Base-by-base conservation (phyloP, 2,113 vertebrate species). In the Cairina moschata region DNA sequence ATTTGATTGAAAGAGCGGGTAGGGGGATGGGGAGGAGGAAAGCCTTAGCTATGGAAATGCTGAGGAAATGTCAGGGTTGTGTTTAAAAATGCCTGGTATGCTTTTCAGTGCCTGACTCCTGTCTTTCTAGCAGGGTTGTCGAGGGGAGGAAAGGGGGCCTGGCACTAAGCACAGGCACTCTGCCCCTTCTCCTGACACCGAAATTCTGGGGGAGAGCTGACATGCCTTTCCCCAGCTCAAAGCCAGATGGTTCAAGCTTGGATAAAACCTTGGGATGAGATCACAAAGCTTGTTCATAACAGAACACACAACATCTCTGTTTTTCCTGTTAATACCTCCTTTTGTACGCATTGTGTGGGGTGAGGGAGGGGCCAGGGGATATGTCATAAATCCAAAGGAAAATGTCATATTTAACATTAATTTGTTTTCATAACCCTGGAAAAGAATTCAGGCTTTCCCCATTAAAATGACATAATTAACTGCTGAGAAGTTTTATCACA, bases 171-270 rank as follows among this genome's bases (percentile, higher is more conserved):
- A 1, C 91, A 94, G 96, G 88, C 87, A 80, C 93, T 77, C 88
- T 65, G 83, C 66, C 91, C 96, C 95, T 92, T 97, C 93, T 89
- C 90, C 98, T 98, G 98, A 98, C 97, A 97, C 98, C 77, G 97
- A 97, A 97, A 98, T 98, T 98, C 98, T 97, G 96, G 98, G 98
- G 98, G 97, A 98, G 96, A 98, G 97, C 97, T 97, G 98, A 97
- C 97, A 98, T 91, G 85, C 98, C 98, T 95, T 97, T 93, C 88
- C 89, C 97, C 96, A 96, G 71, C 91, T 98, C 98, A 98, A 98
- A 99, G 98, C 98, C 99, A 99, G 98, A 99, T 98, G 98, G 97
- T 98, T 97, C 90, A 88, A 96, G 97, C 97, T 96, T 88, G 58
- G 95, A 96, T 97, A 96, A 98, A 98, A 97, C 97, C 97, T 97